Evolutionary conservation across 2,797 vertebrate genomes (phyloP).

Genomic region (Protonibea diacanthus): DNA sequence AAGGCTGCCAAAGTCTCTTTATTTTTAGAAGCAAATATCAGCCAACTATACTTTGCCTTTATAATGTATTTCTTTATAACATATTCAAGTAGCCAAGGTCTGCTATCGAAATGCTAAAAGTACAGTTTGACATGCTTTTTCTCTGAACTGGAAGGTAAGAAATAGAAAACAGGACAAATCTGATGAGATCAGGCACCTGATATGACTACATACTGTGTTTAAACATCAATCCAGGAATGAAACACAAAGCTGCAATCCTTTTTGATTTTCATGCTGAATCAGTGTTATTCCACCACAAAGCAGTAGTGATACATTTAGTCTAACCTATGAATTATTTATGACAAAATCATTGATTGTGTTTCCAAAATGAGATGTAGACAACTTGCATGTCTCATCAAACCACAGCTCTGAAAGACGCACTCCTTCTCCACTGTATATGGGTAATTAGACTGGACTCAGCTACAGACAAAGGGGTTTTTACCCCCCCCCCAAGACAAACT

Average conservation of each 20-base stretch:
- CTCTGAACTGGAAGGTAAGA: conserved; percentile 3
- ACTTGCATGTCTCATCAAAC: conserved; percentile 18
- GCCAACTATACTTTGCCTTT: background rate
- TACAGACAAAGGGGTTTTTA: conserved; percentile 42
- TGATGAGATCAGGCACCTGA: conserved; percentile 41
- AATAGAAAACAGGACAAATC: background rate
- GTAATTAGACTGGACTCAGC: conserved; percentile 33
- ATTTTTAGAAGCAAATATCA: conserved; percentile 26
- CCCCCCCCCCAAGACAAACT: conserved; percentile 42
- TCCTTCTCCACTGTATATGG: conserved; percentile 17
- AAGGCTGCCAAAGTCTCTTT: background rate
- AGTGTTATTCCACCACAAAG: conserved; percentile 50
- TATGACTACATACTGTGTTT: conserved; percentile 25
- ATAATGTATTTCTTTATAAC: background rate
- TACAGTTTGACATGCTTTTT: background rate
- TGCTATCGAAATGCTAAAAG: conserved; percentile 18
- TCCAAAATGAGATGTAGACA: conserved; percentile 37
- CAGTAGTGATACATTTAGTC: conserved; percentile 32
- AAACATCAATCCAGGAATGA: conserved; percentile 23
- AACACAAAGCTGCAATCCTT: conserved; percentile 30
- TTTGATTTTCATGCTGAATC: conserved; percentile 56
- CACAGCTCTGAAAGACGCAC: conserved; percentile 30
- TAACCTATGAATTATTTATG: conserved; percentile 69
- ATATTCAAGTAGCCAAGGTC: background rate
- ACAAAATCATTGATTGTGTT: conserved; percentile 59